A percentile compares a stretch with the other conserved stretches of the same genome.
These are phyloP conservation scores for Heliocidaris tuberculata DNA, from an alignment of 35 echinoderm and acorn worm genomes.

Conservation along the genomic window DNA sequence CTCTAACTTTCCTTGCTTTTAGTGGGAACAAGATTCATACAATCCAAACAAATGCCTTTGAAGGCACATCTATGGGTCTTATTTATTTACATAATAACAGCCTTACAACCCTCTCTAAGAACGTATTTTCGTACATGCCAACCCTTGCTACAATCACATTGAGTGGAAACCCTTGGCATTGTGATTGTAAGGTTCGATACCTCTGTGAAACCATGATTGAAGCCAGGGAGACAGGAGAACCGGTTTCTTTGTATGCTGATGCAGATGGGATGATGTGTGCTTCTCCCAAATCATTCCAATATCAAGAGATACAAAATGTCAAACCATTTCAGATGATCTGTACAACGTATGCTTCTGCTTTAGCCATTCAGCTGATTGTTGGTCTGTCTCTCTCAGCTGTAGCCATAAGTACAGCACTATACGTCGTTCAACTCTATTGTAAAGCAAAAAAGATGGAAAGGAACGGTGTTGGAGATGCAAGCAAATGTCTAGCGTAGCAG, in stretches of 20 bases:
- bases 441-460: slow-evolving; percentile 82
- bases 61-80: slow-evolving; percentile 6
- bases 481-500: slow-evolving; percentile 63
- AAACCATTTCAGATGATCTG: slow-evolving; percentile 69
- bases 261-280: slow-evolving; percentile 38
- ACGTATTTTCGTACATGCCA: slow-evolving; percentile 15
- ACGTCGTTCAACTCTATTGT: slow-evolving; percentile 76
- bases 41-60: slow-evolving; percentile 43
- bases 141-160: slow-evolving; percentile 38
- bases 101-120: slow-evolving; percentile 45
- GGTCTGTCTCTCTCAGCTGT: slow-evolving; percentile 78
- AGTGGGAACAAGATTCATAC: slow-evolving; percentile 38
- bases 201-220: slow-evolving; percentile 42
- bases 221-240: neutral
- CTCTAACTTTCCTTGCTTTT: slow-evolving; percentile 40
- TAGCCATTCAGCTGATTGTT: slow-evolving; percentile 80
- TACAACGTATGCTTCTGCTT: slow-evolving; percentile 63
- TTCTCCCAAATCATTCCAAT: slow-evolving; percentile 31
- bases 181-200: slow-evolving; percentile 76
- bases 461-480: slow-evolving; percentile 58
- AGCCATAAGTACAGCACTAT: slow-evolving; percentile 62
- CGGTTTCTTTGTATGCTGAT: neutral
- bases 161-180: slow-evolving; percentile 66
- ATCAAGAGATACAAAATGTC: neutral
- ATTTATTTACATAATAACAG: slow-evolving; percentile 53